Conservation (phyloP, 2,888 invertebrate genomes). For the Galeopsomyia nigrocyanea region DNA sequence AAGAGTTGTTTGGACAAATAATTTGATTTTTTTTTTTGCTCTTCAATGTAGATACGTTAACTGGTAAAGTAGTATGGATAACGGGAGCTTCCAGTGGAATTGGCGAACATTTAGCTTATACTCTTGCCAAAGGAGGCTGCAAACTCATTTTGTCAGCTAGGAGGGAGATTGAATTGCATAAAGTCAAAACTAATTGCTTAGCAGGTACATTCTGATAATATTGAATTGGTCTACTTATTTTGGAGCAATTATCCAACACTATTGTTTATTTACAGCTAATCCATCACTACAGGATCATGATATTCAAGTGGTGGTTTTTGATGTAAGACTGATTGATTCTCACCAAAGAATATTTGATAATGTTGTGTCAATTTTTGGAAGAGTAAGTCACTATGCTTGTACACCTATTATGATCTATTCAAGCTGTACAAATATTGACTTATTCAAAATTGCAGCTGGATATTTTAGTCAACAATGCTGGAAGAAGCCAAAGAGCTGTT, state of each 20-base stretch:
- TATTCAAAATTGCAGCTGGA: constrained; percentile 72
- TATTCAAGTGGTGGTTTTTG: constrained; percentile 78
- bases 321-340: constrained; percentile 73
- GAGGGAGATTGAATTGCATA: constrained; percentile 74
- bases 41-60: constrained; percentile 68
- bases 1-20: not conserved
- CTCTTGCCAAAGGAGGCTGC: constrained; percentile 76
- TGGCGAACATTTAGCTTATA: constrained; percentile 80
- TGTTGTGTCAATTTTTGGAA: constrained; percentile 78
- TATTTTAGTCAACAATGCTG: constrained; percentile 86
- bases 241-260: not conserved
- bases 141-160: constrained; percentile 80
- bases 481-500: constrained; percentile 78
- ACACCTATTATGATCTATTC: not conserved
- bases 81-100: constrained; percentile 90
- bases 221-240: constrained; percentile 14
- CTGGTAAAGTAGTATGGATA: constrained; percentile 84
- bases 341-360: constrained; percentile 75
- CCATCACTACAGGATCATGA: constrained; percentile 69
- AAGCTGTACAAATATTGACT: too few relatives aligned
- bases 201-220: constrained; percentile 54
- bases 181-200: constrained; percentile 77
- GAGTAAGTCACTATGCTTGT: constrained; percentile 60
- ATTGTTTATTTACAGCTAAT: constrained; percentile 46
- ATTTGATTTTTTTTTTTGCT: constrained; percentile 8